phyloP scores from a whole-genome alignment of 2,113 vertebrate species.

The Grammomys surdaster region DNA sequence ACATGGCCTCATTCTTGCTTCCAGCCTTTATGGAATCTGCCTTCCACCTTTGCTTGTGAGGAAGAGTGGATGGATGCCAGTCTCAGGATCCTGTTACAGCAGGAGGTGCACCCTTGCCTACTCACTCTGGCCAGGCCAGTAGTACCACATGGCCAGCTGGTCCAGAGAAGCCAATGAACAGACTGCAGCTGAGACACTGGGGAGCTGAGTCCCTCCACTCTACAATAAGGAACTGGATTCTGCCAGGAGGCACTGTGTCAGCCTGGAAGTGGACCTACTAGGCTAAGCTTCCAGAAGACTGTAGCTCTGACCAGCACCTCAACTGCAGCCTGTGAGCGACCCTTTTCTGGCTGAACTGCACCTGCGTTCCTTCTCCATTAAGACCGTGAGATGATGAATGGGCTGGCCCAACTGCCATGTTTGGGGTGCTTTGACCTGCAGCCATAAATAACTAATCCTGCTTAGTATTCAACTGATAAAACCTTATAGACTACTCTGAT shows the following conservation, averaged over 20 bases:
- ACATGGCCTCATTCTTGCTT: background rate
- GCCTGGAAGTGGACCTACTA: background rate
- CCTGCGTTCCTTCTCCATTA: background rate
- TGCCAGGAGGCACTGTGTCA: background rate
- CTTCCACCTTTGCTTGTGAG: conserved; percentile 19
- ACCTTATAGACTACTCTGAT: background rate
- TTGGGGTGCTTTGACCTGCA: background rate
- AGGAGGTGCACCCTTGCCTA: background rate
- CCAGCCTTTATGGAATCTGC: background rate
- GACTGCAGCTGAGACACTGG: background rate
- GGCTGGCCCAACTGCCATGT: background rate
- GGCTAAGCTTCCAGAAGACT: background rate
- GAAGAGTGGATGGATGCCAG: background rate
- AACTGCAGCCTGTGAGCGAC: background rate
- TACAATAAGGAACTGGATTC: conserved; percentile 15
- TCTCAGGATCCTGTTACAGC: background rate
- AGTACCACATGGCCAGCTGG: background rate
- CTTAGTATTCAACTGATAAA: conserved; percentile 6
- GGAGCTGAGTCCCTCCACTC: background rate
- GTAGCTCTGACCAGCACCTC: background rate
- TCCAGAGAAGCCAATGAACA: background rate
- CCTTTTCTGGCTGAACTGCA: background rate
- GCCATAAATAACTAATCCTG: background rate
- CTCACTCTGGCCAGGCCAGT: background rate
- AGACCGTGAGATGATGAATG: background rate